Percentiles rank a stretch among this genome's conserved stretches.
These are phyloP conservation scores for Margarornis squamiger DNA, from an alignment of 2,797 vertebrate species.

Conservation along the genomic window DNA sequence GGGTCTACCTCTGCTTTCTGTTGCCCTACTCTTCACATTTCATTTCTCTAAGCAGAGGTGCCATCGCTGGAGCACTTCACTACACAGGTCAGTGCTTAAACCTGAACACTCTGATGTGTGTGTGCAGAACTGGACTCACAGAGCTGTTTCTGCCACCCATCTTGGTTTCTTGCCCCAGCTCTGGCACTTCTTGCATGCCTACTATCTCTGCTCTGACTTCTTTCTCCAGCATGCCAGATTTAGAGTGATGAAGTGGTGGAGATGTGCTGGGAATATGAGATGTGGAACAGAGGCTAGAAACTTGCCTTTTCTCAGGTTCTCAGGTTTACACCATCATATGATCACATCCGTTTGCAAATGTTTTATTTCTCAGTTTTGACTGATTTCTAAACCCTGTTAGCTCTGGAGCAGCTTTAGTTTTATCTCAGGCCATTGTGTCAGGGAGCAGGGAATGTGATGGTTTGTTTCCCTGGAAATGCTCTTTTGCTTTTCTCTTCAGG, in stretches of 20 bases:
- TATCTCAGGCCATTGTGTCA: not conserved
- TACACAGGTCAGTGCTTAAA: not conserved
- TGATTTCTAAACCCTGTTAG: constrained; percentile 8
- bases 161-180: not conserved
- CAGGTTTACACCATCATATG: not conserved
- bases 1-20: not conserved
- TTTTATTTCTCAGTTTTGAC: constrained; percentile 34
- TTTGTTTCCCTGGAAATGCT: constrained; percentile 41
- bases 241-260: not conserved
- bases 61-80: not conserved
- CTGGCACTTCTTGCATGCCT: not conserved
- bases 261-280: not conserved
- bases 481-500: constrained; percentile 19
- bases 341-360: not conserved
- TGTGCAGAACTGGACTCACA: not conserved
- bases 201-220: not conserved
- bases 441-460: not conserved
- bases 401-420: not conserved
- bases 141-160: rapidly evolving
- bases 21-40: not conserved
- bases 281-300: not conserved
- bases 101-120: not conserved
- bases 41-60: not conserved
- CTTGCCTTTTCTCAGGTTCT: not conserved
- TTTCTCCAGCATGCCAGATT: not conserved